Percentiles rank a stretch among this genome's conserved stretches.
Evolutionary conservation across 2,113 vertebrate genomes (phyloP).

Genomic region (Mesocricetus auratus): DNA sequence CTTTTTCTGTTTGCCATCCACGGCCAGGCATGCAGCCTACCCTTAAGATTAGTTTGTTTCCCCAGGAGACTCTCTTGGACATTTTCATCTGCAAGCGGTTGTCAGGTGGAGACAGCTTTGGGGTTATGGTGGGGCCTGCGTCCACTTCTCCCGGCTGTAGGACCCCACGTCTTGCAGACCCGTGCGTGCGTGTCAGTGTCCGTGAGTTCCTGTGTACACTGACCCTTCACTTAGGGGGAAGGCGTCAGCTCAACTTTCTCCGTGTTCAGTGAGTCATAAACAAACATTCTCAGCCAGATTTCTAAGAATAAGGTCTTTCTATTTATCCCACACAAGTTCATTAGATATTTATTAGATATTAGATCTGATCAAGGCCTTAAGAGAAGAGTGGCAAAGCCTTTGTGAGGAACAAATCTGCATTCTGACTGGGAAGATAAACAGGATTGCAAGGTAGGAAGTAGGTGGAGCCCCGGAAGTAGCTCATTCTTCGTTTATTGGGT

Average conservation of each 20-base stretch:
- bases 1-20: background rate
- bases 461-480: background rate
- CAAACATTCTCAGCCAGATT: background rate
- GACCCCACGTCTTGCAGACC: background rate
- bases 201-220: background rate
- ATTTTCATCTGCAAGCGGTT: background rate
- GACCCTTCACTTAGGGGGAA: background rate
- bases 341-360: background rate
- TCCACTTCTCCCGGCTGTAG: background rate
- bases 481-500: background rate
- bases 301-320: background rate
- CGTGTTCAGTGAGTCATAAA: background rate
- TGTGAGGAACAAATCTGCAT: background rate
- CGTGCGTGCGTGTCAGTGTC: background rate
- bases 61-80: background rate
- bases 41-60: background rate
- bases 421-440: background rate
- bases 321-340: background rate
- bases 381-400: background rate
- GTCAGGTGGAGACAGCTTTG: too few relatives aligned
- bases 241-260: background rate
- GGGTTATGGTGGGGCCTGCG: background rate
- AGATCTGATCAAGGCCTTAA: background rate
- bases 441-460: background rate
- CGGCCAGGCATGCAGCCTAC: background rate